Base-by-base conservation (phyloP, 2,888 invertebrate species). In the Cacoxenus indagator region DNA sequence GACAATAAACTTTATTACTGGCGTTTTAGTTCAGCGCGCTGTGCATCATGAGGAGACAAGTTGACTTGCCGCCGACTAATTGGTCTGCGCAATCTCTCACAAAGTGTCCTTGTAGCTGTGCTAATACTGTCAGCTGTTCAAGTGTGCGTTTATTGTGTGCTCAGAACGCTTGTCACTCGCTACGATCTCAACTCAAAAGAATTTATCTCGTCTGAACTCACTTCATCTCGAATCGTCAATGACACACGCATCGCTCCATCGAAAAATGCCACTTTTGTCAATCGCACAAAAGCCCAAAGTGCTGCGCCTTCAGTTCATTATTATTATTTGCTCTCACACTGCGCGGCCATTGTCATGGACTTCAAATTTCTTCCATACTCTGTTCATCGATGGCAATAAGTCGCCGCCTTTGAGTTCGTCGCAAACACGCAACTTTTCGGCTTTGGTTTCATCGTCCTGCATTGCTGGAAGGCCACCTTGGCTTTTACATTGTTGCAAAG, bases 1-100 rank as follows among this genome's bases (percentile, higher is more conserved):
- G 82, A 77, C 84, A 84, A 84, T 84, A 74, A 85, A 85, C 82
- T 83, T 85, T 81, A 84, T 82, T 76, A 80, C 77, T 73, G 79
- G 70, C 80, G 82, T 73, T 82, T 82, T 70, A 72, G 69, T n/a
- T 11, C 17, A 26, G 48, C n/a, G n/a, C n/a, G n/a, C n/a, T n/a
- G n/a, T n/a, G n/a, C n/a, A n/a, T n/a, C 46, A 51, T 51, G 22
- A 17, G 4, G 9, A 22, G 51, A 48, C 46, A 1, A n/a, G n/a
- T 8, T 8, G 19, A 51, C 22, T 37, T 37, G 14, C 9, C 37
- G 8, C 37, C 9, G 24, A 54, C 54, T 9, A 54, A 26, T 54
- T 54, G 22, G 8, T 6, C 19, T 57, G 57, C 17, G n/a, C 26
- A 17, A 3, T 26, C n/a, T 17, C 27, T 27, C 11, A 29, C n/a